phyloP scores from a whole-genome alignment of 2,113 vertebrate genomes.

The Nerophis ophidion region DNA sequence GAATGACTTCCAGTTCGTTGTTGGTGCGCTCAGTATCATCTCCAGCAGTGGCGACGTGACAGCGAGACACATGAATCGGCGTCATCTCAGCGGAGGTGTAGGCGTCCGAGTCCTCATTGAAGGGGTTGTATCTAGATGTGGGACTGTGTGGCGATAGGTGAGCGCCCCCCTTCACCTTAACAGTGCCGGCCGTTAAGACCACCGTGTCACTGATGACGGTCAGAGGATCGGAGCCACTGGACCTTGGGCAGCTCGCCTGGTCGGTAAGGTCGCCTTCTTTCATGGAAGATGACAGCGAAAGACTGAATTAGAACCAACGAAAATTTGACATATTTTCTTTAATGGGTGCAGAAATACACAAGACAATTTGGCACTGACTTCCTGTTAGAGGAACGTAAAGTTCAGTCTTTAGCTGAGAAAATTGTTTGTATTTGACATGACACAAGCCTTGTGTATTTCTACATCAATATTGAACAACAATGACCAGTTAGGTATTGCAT shows the following conservation, averaged over 20 bases:
- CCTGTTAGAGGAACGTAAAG: neutral
- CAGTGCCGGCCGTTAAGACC: slow-evolving; percentile 22
- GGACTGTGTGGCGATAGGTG: slow-evolving; percentile 70
- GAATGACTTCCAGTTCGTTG: slow-evolving; percentile 89
- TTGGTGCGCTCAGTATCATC: slow-evolving; percentile 64
- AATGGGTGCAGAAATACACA: slow-evolving; percentile 30
- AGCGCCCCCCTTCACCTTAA: slow-evolving; percentile 28
- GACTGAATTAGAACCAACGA: slow-evolving; percentile 1
- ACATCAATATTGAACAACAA: slow-evolving; percentile 12
- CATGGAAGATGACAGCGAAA: slow-evolving; percentile 17
- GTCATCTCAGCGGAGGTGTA: slow-evolving; percentile 82
- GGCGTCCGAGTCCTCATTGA: slow-evolving; percentile 79
- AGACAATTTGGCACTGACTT: neutral
- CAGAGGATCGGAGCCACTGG: slow-evolving; percentile 75
- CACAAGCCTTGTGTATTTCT: slow-evolving; percentile 36
- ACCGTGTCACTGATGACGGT: slow-evolving; percentile 67
- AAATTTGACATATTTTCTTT: neutral
- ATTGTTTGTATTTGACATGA: neutral
- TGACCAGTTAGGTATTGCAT: slow-evolving; percentile 31
- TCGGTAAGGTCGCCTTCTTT: slow-evolving; percentile 92
- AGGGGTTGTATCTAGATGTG: slow-evolving; percentile 84
- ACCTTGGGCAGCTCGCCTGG: slow-evolving; percentile 81
- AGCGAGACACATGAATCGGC: slow-evolving; percentile 72
- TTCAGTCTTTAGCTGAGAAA: neutral
- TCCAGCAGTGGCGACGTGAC: slow-evolving; percentile 40